Conservation (phyloP, 1,140 invertebrate species). For the Papilio helenus region DNA sequence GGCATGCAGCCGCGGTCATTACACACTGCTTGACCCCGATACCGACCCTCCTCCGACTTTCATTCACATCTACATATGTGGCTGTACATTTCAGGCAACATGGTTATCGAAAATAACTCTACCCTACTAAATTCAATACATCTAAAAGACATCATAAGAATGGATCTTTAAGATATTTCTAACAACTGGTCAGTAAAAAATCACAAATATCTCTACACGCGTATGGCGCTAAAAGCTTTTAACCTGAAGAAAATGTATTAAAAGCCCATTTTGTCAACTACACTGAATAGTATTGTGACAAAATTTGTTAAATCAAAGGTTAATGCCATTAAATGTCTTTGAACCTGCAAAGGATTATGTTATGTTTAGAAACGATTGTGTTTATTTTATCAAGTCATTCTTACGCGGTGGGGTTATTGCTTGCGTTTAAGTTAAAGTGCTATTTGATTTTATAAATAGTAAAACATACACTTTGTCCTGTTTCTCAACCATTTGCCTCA, state of each 20-base stretch:
- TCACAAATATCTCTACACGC: too few species aligned
- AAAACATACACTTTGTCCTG: constrained; percentile 52
- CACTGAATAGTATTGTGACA: neutral
- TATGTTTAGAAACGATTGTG: neutral
- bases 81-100: neutral
- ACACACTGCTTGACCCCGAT: constrained; percentile 35
- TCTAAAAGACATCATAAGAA: too few species aligned
- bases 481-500: constrained; percentile 52
- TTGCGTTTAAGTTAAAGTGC: neutral
- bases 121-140: neutral
- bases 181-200: too few species aligned
- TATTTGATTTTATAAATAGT: constrained; percentile 1
- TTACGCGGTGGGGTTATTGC: neutral
- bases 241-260: too few species aligned
- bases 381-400: constrained; percentile 12
- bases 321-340: neutral
- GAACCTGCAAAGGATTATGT: neutral
- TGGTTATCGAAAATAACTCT: neutral
- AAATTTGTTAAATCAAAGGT: neutral
- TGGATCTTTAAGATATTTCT: too few species aligned
- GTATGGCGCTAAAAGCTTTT: too few species aligned
- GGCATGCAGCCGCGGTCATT: constrained; percentile 38
- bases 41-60: constrained; percentile 5
- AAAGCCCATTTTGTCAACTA: neutral
- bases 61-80: constrained; percentile 29